Evolutionary conservation across 1,140 invertebrate species (phyloP).

Genomic region (Zaprionus camerounensis): DNA sequence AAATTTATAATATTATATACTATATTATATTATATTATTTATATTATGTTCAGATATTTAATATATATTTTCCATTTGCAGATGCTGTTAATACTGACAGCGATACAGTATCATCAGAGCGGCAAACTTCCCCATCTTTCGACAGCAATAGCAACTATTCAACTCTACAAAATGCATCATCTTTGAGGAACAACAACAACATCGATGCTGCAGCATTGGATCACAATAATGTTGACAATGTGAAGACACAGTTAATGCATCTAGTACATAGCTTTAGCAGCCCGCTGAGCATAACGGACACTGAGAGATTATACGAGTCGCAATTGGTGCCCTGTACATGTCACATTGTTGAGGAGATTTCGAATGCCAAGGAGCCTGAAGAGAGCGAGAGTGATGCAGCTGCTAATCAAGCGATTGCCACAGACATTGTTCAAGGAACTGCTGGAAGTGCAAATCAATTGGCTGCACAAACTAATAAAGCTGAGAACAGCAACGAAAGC

Average conservation of each 20-base stretch:
- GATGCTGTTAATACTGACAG: slow-evolving; percentile 62
- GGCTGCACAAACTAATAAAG: slow-evolving; percentile 2
- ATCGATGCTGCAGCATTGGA: slow-evolving; percentile 1
- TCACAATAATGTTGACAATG: slow-evolving; percentile 41
- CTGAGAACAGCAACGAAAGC: not conserved
- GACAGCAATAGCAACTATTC: slow-evolving; percentile 71
- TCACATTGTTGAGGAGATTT: slow-evolving; percentile 49
- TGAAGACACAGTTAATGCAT: slow-evolving; percentile 67
- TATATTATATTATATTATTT: too few species aligned
- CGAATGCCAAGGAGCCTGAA: not conserved
- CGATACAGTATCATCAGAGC: slow-evolving; percentile 74
- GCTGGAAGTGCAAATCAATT: not conserved
- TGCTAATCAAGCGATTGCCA: not conserved
- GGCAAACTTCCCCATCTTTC: slow-evolving; percentile 38
- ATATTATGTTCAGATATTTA: not conserved
- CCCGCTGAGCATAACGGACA: slow-evolving; percentile 47
- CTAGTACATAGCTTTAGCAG: slow-evolving; percentile 52
- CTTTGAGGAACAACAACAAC: slow-evolving; percentile 35
- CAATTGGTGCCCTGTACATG: slow-evolving; percentile 76
- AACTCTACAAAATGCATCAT: slow-evolving; percentile 20
- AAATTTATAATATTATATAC: too few species aligned
- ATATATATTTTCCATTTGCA: slow-evolving; percentile 37
- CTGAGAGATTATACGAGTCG: slow-evolving; percentile 51
- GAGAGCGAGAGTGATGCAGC: not conserved
- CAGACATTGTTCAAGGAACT: not conserved